Conservation (phyloP, 2,113 vertebrate genomes). For the Ornithorhynchus anatinus region DNA sequence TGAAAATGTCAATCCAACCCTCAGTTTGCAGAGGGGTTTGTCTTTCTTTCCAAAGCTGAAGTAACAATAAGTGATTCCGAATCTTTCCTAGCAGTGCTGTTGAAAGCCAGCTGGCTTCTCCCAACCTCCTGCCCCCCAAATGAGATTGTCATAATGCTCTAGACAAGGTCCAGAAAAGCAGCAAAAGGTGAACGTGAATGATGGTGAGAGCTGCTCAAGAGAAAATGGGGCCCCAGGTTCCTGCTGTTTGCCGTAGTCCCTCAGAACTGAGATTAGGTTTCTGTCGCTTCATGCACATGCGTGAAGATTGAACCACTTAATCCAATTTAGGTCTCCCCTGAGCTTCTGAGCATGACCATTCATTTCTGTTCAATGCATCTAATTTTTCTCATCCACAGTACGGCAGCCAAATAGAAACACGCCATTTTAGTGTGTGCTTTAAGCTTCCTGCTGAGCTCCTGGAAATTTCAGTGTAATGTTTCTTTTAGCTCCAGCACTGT, state of each 20-base stretch:
- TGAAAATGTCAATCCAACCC: too few species aligned
- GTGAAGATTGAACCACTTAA: conserved; percentile 53
- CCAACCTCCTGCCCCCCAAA: too few species aligned
- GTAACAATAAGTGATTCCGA: too few species aligned
- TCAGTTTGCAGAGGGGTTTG: too few species aligned
- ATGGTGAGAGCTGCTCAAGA: conserved; percentile 44
- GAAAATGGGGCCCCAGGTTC: conserved; percentile 60
- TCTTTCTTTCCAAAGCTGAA: too few species aligned
- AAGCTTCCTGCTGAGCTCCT: neutral
- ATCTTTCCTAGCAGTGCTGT: too few species aligned
- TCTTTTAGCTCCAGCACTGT: neutral
- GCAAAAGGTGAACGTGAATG: conserved; percentile 51
- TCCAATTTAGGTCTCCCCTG: conserved; percentile 30
- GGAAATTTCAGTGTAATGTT: neutral
- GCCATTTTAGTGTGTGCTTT: conserved; percentile 17
- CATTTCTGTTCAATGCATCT: conserved; percentile 30
- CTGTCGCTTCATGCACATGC: conserved; percentile 50
- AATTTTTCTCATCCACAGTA: conserved; percentile 33
- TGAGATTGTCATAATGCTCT: conserved; percentile 42
- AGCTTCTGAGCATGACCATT: conserved; percentile 38
- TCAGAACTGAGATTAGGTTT: conserved; percentile 62
- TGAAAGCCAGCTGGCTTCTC: too few species aligned
- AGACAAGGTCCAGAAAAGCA: conserved; percentile 59
- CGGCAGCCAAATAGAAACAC: conserved; percentile 1
- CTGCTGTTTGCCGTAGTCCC: conserved; percentile 62